Evolutionary conservation across 2,888 invertebrate species (phyloP).

Genomic region (Ceramica pisi): DNA sequence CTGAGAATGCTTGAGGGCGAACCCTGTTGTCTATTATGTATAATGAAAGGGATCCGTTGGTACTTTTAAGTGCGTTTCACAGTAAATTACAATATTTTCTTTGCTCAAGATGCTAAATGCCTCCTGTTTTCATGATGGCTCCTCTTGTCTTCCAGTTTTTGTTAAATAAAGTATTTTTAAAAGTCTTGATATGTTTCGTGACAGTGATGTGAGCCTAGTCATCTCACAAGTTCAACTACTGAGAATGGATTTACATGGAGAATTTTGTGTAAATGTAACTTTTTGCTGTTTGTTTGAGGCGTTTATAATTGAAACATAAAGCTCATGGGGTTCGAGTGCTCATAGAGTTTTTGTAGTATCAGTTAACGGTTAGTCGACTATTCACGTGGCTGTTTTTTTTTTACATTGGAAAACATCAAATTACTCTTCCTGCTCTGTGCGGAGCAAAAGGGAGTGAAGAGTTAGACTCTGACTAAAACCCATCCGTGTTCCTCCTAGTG

Average conservation of each 20-base stretch:
- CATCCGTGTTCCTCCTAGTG: too few relatives aligned
- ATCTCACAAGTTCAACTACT: neutral
- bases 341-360: too few relatives aligned
- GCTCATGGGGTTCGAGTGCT: too few relatives aligned
- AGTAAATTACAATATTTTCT: conserved; percentile 16
- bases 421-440: too few relatives aligned
- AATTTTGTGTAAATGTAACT: too few relatives aligned
- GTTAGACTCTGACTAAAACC: too few relatives aligned
- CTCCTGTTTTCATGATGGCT: neutral
- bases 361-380: too few relatives aligned
- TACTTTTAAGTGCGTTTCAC: conserved; percentile 28
- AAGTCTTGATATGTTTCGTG: neutral
- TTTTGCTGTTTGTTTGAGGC: too few relatives aligned
- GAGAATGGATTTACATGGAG: fast-evolving
- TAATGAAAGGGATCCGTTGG: neutral
- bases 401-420: too few relatives aligned
- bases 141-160: neutral
- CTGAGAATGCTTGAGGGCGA: neutral
- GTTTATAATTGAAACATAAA: too few relatives aligned
- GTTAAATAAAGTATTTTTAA: neutral
- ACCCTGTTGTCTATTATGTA: conserved; percentile 19
- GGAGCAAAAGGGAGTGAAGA: too few relatives aligned
- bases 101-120: conserved; percentile 4
- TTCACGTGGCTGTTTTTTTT: too few relatives aligned
- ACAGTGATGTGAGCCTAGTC: neutral